These are phyloP conservation scores for Sapajus apella DNA, from an alignment of 2,113 vertebrate species.

Conservation along the genomic window DNA sequence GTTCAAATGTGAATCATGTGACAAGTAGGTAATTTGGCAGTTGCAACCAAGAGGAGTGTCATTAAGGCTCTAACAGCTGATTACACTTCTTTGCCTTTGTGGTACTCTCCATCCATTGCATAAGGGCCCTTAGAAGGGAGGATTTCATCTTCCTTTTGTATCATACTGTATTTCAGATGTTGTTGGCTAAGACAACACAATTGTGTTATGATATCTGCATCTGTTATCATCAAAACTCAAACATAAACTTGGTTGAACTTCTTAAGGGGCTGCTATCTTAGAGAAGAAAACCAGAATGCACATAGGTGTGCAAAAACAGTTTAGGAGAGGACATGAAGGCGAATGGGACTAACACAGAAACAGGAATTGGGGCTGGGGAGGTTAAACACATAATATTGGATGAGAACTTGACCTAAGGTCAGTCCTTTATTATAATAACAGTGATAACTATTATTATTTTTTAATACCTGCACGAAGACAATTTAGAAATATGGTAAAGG, in stretches of 20 bases:
- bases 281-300: background rate
- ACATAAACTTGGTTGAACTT: background rate
- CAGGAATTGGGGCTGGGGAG: accelerated
- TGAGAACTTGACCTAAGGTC: background rate
- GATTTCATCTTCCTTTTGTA: background rate
- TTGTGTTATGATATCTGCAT: background rate
- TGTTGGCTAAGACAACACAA: accelerated
- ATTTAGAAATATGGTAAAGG: constrained; percentile 38
- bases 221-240: background rate
- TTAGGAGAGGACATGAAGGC: background rate
- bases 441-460: background rate
- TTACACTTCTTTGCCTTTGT: constrained; percentile 10
- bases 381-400: background rate
- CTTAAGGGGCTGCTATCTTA: background rate
- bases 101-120: background rate
- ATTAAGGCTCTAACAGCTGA: constrained; percentile 60
- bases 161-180: background rate
- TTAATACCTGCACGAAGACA: constrained; percentile 2
- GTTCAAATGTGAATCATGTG: background rate
- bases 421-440: background rate
- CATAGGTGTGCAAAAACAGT: background rate
- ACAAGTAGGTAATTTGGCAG: constrained; percentile 33
- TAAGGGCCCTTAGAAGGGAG: background rate
- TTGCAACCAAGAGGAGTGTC: constrained; percentile 59
- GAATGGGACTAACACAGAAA: background rate